Conservation (phyloP, 2,797 vertebrate genomes). For the Cynopterus sphinx region DNA sequence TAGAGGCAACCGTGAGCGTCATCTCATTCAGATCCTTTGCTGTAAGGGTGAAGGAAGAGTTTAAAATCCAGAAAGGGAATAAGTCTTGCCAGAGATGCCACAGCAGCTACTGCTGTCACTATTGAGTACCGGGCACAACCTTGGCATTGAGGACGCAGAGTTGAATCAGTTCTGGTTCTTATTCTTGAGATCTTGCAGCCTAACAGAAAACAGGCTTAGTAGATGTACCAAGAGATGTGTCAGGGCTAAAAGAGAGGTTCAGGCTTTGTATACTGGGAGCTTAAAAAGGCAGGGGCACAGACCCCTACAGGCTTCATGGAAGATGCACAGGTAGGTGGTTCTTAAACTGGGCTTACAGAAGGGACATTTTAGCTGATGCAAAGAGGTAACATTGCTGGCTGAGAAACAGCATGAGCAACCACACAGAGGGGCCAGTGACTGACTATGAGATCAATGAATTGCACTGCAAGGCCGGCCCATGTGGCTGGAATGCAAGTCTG, state of each 20-base stretch:
- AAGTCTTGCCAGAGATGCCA: neutral
- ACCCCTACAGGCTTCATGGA: neutral
- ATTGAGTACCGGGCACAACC: neutral
- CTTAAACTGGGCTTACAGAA: slow-evolving; percentile 37
- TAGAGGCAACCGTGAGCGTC: neutral
- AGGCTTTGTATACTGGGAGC: neutral
- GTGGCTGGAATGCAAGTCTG: neutral
- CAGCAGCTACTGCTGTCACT: neutral
- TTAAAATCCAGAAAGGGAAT: neutral
- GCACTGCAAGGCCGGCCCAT: neutral
- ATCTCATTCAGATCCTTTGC: neutral
- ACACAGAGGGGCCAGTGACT: neutral
- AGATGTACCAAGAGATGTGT: neutral
- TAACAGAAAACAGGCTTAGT: neutral
- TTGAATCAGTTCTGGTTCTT: neutral
- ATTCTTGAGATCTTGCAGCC: neutral
- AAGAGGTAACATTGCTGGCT: neutral
- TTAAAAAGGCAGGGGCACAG: neutral
- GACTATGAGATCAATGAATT: neutral
- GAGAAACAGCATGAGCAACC: neutral
- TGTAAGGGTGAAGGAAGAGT: neutral
- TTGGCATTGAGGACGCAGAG: neutral
- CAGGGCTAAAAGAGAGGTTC: neutral
- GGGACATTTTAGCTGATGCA: neutral
- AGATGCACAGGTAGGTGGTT: neutral